Conservation (phyloP, 2,888 invertebrate species). For the Stenurella melanura region DNA sequence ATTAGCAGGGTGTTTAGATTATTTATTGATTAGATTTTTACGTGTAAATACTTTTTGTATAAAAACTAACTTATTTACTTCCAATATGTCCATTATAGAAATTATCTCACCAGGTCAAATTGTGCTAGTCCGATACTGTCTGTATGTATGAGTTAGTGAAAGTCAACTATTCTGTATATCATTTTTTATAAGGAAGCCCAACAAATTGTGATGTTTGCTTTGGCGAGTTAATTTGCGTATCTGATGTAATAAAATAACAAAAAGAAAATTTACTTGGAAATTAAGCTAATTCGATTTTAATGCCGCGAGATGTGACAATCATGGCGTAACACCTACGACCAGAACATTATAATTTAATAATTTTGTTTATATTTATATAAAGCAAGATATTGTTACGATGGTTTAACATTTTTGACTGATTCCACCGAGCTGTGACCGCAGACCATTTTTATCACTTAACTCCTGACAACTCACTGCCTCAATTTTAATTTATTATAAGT, state of each 20-base stretch:
- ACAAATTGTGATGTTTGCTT: constrained; percentile 41
- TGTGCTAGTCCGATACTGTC: neutral
- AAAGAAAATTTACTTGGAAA: constrained; percentile 59
- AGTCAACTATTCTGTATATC: constrained; percentile 1
- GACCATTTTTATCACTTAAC: constrained; percentile 42
- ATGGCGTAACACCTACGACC: constrained; percentile 73
- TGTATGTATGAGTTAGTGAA: constrained; percentile 25
- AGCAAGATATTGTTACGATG: constrained; percentile 65
- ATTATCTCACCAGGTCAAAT: no score
- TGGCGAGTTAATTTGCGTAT: constrained; percentile 67
- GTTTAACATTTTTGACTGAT: constrained; percentile 65
- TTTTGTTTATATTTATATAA: constrained; percentile 68
- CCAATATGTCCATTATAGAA: no score
- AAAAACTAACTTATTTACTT: no score
- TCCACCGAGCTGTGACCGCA: constrained; percentile 60
- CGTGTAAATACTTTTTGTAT: no score
- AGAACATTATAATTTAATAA: constrained; percentile 73
- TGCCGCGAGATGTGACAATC: constrained; percentile 71
- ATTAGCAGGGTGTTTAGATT: no score
- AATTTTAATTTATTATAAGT: neutral
- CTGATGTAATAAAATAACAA: constrained; percentile 62
- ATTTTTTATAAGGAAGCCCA: neutral
- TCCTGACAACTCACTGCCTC: neutral
- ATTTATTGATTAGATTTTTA: no score
- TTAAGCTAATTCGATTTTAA: constrained; percentile 73